phyloP scores from a whole-genome alignment of 2,113 vertebrate species.

The Ochotona curzoniae region DNA sequence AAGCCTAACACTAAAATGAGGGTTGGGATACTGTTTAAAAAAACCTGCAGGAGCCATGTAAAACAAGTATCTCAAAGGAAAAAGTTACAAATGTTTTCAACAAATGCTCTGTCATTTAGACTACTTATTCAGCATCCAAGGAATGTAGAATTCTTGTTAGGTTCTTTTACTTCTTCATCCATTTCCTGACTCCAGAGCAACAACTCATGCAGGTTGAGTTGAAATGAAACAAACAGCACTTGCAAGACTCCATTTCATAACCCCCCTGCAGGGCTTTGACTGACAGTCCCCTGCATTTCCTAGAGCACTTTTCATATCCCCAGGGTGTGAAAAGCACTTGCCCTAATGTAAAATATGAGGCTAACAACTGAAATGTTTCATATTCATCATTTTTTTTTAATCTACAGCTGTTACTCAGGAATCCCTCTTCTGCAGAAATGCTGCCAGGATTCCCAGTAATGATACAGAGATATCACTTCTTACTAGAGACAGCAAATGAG shows the following conservation, averaged over 20 bases:
- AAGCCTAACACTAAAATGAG: not conserved
- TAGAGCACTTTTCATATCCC: conserved; percentile 70
- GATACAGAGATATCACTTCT: conserved; percentile 83
- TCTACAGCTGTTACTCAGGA: conserved; percentile 75
- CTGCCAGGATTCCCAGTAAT: conserved; percentile 82
- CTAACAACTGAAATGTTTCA: conserved; percentile 76
- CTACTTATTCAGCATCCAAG: not conserved
- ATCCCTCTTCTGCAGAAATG: conserved; percentile 75
- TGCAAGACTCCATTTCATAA: conserved; percentile 70
- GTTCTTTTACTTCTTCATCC: not conserved
- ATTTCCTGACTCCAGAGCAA: conserved; percentile 62
- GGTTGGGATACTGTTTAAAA: not conserved
- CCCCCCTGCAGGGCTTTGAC: conserved; percentile 51
- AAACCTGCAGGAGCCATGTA: conserved; percentile 37
- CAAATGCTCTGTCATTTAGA: conserved; percentile 46
- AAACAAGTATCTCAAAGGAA: conserved; percentile 29
- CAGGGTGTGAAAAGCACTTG: conserved; percentile 64
- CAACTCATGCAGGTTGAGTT: conserved; percentile 64
- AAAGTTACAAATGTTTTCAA: conserved; percentile 48
- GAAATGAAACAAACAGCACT: conserved; percentile 70
- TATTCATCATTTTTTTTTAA: conserved; percentile 58
- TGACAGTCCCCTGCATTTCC: conserved; percentile 68
- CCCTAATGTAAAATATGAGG: conserved; percentile 69
- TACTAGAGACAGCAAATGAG: conserved; percentile 83
- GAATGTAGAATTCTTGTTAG: conserved; percentile 39